phyloP scores from a whole-genome alignment of 2,797 vertebrate genomes.

The Uromys caudimaculatus region DNA sequence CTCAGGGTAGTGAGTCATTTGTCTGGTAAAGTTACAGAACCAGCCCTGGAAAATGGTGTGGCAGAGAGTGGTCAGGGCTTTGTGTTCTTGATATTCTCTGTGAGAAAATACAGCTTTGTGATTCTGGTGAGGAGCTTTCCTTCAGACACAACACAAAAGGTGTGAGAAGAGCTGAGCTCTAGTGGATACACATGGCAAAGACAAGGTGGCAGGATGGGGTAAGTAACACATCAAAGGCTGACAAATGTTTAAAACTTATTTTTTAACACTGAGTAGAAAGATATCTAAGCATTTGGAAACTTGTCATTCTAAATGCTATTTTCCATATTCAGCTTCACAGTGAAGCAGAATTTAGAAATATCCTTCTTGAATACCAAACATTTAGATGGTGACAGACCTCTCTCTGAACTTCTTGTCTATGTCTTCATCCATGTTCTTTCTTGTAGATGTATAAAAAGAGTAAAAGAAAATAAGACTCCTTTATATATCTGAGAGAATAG shows the following conservation, averaged over 20 bases:
- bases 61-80: not conserved
- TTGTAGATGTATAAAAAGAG: not conserved
- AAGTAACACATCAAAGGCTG: slow-evolving; percentile 3
- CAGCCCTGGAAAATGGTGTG: not conserved
- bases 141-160: not conserved
- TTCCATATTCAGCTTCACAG: slow-evolving; percentile 1
- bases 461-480: not conserved
- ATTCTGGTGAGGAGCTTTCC: not conserved
- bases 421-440: not conserved
- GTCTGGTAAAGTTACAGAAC: not conserved
- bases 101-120: not conserved
- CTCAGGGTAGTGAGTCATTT: not conserved
- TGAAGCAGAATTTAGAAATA: slow-evolving; percentile 50
- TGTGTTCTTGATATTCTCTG: not conserved
- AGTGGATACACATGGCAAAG: not conserved
- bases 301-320: slow-evolving; percentile 49
- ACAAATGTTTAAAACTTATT: slow-evolving; percentile 22
- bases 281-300: slow-evolving; percentile 42
- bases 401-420: slow-evolving; percentile 7
- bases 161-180: slow-evolving; percentile 4
- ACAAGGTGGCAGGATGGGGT: not conserved
- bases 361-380: slow-evolving; percentile 44
- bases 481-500: not conserved
- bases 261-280: slow-evolving; percentile 49
- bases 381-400: slow-evolving; percentile 6